Conservation (phyloP, 1,140 invertebrate species). For the Heliconius hermathena region DNA sequence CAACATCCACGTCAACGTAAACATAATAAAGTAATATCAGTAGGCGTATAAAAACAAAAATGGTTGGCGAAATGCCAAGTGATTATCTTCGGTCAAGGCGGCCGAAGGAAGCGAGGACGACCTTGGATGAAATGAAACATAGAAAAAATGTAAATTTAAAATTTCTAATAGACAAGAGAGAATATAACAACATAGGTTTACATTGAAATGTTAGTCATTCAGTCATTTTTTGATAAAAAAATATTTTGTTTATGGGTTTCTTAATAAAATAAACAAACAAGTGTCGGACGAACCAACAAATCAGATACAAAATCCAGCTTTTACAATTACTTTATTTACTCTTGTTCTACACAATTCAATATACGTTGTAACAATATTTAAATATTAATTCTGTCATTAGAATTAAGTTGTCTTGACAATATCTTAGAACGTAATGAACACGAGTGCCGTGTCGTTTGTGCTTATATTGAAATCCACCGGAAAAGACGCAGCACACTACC, state of each 20-base stretch:
- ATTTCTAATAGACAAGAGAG: background rate
- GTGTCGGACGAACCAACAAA: too few relatives aligned
- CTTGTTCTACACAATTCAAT: too few relatives aligned
- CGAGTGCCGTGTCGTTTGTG: too few relatives aligned
- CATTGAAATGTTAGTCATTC: background rate
- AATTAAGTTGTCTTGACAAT: too few relatives aligned
- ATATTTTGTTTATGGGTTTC: too few relatives aligned
- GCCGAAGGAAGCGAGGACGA: conserved; percentile 7
- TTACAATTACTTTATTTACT: too few relatives aligned
- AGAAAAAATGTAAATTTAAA: background rate
- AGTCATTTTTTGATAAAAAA: background rate
- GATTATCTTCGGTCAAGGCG: conserved; percentile 37
- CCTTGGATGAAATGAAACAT: background rate
- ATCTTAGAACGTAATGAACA: too few relatives aligned
- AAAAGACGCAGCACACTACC: too few relatives aligned
- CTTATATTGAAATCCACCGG: too few relatives aligned
- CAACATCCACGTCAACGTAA: conserved; percentile 7
- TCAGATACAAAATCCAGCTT: too few relatives aligned
- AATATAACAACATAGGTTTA: background rate
- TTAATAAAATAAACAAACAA: background rate
- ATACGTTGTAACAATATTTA: too few relatives aligned
- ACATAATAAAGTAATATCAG: conserved; percentile 19
- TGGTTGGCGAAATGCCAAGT: conserved; percentile 32
- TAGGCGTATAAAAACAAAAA: conserved; percentile 25
- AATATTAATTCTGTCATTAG: too few relatives aligned